Conservation (phyloP, 2,888 invertebrate genomes). For the Synergus japonicus region DNA sequence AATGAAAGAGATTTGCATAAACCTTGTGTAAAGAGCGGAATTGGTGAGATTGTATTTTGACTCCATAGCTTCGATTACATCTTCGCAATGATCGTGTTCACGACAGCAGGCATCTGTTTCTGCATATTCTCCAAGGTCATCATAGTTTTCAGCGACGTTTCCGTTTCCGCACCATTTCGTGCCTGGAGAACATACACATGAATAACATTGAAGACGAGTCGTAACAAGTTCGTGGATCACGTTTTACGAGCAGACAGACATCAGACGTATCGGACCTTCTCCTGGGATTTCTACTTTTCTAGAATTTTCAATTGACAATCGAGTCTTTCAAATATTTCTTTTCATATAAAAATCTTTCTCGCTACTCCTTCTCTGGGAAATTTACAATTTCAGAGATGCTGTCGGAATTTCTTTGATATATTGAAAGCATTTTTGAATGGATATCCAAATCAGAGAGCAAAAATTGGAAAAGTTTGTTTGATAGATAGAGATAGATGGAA, state of each 20-base stretch:
- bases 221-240: slow-evolving; percentile 26
- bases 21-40: slow-evolving; percentile 69
- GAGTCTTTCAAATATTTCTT: slow-evolving; percentile 18
- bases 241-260: slow-evolving; percentile 31
- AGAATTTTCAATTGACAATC: slow-evolving; percentile 10
- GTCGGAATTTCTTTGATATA: background rate
- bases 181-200: slow-evolving; percentile 55
- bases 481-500: background rate
- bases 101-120: slow-evolving; percentile 72
- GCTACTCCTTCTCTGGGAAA: background rate
- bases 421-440: background rate
- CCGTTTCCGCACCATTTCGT: slow-evolving; percentile 74
- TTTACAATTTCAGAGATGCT: background rate
- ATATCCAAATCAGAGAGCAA: background rate
- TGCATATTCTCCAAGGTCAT: slow-evolving; percentile 65
- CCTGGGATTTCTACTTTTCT: background rate
- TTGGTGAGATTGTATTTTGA: slow-evolving; percentile 68
- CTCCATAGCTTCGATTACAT: slow-evolving; percentile 64
- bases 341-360: background rate
- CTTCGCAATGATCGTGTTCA: slow-evolving; percentile 70
- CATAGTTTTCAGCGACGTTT: slow-evolving; percentile 63
- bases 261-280: slow-evolving; percentile 26
- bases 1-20: slow-evolving; percentile 32
- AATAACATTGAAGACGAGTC: slow-evolving; percentile 11
- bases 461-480: background rate